Percentiles rank a stretch among this genome's conserved stretches.
Evolutionary conservation across 2,888 invertebrate species (phyloP).

Genomic region (Saturnia japonica): DNA sequence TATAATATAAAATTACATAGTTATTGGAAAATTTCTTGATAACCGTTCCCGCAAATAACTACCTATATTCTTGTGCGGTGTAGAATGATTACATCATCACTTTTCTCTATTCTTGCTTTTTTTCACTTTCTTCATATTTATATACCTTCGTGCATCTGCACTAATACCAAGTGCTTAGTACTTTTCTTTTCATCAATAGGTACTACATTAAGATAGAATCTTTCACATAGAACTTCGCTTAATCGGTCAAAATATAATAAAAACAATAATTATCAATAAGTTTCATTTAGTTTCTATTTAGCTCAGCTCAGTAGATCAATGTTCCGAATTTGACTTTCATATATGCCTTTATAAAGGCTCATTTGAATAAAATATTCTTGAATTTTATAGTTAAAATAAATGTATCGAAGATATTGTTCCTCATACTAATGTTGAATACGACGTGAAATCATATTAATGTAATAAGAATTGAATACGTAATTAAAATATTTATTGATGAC

Average conservation of each 20-base stretch:
- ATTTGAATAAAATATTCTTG: not conserved
- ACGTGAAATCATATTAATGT: not conserved
- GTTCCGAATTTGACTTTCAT: not conserved
- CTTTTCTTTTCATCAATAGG: too few relatives aligned
- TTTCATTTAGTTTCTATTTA: not conserved
- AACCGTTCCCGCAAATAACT: too few relatives aligned
- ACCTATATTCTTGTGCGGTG: too few relatives aligned
- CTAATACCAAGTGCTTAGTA: too few relatives aligned
- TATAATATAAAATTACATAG: too few relatives aligned
- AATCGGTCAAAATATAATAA: not conserved
- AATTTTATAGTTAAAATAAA: not conserved
- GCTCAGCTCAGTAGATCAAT: not conserved
- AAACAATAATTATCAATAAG: not conserved
- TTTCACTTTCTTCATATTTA: too few relatives aligned
- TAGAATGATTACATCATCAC: too few relatives aligned
- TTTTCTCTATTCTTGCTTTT: too few relatives aligned
- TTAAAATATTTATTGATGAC: not conserved
- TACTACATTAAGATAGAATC: not conserved
- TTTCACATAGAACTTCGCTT: not conserved
- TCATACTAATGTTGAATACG: not conserved
- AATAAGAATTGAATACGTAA: not conserved
- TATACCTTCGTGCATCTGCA: too few relatives aligned
- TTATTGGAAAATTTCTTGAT: too few relatives aligned
- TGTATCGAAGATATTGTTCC: not conserved
- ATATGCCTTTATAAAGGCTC: not conserved